These are phyloP conservation scores for Limnephilus marmoratus DNA, from an alignment of 2,888 invertebrate genomes.

Conservation along the genomic window DNA sequence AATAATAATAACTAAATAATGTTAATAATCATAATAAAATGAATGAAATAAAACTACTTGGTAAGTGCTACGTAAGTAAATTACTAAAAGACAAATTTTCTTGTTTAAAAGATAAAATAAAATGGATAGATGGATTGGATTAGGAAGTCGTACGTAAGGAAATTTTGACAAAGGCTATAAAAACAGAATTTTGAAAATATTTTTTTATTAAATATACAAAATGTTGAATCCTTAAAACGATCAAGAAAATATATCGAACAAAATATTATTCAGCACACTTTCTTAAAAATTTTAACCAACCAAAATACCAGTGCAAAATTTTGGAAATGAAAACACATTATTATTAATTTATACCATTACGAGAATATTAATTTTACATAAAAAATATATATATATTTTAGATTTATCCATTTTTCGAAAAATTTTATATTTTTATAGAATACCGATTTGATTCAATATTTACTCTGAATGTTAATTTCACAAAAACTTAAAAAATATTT, in stretches of 20 bases:
- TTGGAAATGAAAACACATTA: neutral
- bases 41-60: neutral
- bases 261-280: neutral
- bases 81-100: too few relatives aligned
- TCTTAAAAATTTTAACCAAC: neutral
- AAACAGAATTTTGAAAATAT: neutral
- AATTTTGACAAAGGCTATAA: neutral
- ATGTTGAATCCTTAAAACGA: neutral
- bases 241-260: neutral
- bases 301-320: neutral
- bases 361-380: neutral
- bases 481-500: neutral
- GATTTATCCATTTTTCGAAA: neutral
- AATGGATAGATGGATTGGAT: neutral
- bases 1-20: too few relatives aligned
- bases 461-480: conserved; percentile 9
- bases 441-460: neutral
- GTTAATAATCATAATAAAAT: neutral
- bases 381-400: neutral
- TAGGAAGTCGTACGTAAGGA: neutral
- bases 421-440: neutral
- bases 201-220: neutral
- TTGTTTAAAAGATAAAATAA: neutral
- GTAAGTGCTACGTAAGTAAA: neutral
- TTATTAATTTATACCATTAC: neutral